phyloP scores from a whole-genome alignment of 2,888 invertebrate genomes.

The Athalia cordata region DNA sequence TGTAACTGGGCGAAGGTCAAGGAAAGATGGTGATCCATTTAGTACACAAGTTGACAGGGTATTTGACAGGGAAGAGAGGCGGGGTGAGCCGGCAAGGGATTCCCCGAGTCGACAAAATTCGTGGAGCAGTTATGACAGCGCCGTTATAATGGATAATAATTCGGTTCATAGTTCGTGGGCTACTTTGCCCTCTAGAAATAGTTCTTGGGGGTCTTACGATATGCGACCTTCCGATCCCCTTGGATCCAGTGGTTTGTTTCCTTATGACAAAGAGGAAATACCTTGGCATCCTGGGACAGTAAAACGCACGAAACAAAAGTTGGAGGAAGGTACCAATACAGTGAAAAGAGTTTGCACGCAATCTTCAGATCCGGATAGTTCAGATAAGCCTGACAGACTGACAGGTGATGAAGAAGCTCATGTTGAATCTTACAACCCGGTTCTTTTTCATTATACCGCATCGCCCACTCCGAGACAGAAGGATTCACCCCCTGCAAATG shows the following conservation, averaged over 20 bases:
- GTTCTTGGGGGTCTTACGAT: slow-evolving; percentile 85
- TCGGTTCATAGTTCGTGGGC: slow-evolving; percentile 90
- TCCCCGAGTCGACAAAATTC: slow-evolving; percentile 83
- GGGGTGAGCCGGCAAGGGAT: slow-evolving; percentile 68
- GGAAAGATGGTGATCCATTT: slow-evolving; percentile 80
- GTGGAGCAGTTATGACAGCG: slow-evolving; percentile 87
- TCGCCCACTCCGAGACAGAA: slow-evolving; percentile 66
- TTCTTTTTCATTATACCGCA: slow-evolving; percentile 68
- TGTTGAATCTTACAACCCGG: slow-evolving; percentile 67
- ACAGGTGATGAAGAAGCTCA: slow-evolving; percentile 62
- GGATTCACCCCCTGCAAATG: slow-evolving; percentile 57
- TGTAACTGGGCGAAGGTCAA: slow-evolving; percentile 61
- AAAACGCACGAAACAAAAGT: slow-evolving; percentile 81
- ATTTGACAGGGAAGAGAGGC: slow-evolving; percentile 81
- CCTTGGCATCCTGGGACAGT: slow-evolving; percentile 83
- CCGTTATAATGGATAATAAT: slow-evolving; percentile 82
- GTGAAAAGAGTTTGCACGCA: slow-evolving; percentile 70
- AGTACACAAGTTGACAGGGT: slow-evolving; percentile 83
- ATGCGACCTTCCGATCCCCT: slow-evolving; percentile 73
- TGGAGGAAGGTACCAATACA: slow-evolving; percentile 77
- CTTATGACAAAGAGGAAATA: slow-evolving; percentile 78
- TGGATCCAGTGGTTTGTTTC: slow-evolving; percentile 75
- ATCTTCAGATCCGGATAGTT: slow-evolving; percentile 58
- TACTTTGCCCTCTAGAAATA: slow-evolving; percentile 80
- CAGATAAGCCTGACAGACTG: slow-evolving; percentile 59